Base-by-base conservation (phyloP, 2,113 vertebrate species). In the Brachionichthys hirsutus region DNA sequence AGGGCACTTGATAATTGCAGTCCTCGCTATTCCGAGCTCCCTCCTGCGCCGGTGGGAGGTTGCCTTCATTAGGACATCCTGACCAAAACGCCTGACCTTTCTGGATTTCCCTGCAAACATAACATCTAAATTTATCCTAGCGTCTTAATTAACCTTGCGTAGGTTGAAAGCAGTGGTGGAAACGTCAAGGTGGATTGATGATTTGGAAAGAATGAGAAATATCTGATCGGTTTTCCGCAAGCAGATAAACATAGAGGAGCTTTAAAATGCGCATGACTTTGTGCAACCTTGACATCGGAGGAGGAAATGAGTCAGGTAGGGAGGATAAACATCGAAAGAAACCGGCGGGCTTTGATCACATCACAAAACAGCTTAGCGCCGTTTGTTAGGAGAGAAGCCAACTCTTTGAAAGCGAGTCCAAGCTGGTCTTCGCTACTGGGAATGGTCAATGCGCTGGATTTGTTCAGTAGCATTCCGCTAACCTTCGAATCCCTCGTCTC, bases 41-140 rank as follows among this genome's bases (percentile, higher is more conserved):
- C 57, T 44, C 54, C 54, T 46, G 38, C 61, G 72, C 62, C 75
- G 67, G 69, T 53, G 52, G 83, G 80, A 74, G 67, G 79, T 67
- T 70, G 73, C 75, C 78, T 89, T 90, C 88, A 90, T 91, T 89
- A 88, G 79, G 77, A 86, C 66, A 73, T n/a, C 66, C 73, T 87
- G 86, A 85, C 88, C 85, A 78, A 72, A 69, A 71, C 54, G 66
- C 52, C 70, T 85, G 85, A 90, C 86, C 84, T 87, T 82, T 81
- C 67, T 44, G 47, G 54, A 71, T 62, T 59, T 64, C 59, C 67
- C 49, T 52, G 43, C 45, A 71, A 75, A 84, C 75, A 22, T 9
- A 43, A 56, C 36, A 44, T 20, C 45, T 48, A 43, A 38, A 52
- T 60, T 50, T 34, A 45, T 35, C 65, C 67, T 30, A 16, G 51